Conservation (phyloP, 1,140 invertebrate species). For the Hyposmocoma kahamanoa region DNA sequence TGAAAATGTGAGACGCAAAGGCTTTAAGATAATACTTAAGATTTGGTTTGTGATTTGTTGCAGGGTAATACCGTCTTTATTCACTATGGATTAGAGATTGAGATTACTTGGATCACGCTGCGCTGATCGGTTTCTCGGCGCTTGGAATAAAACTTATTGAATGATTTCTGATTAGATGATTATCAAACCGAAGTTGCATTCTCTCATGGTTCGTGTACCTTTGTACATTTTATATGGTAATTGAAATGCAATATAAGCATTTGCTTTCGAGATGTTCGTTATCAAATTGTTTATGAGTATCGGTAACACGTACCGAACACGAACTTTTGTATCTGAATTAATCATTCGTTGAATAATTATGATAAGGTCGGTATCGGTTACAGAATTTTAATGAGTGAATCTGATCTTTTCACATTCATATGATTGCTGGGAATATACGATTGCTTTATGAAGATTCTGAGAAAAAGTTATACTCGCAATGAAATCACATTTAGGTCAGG, state of each 20-base stretch:
- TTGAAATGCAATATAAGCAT: conserved; percentile 66
- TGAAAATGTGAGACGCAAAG: conserved; percentile 33
- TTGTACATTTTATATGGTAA: conserved; percentile 67
- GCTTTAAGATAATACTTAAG: conserved; percentile 47
- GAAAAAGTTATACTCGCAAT: conserved; percentile 10
- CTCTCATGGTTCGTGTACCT: conserved; percentile 39
- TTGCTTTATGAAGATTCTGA: no score
- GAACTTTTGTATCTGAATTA: conserved; percentile 22
- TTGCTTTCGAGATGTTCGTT: conserved; percentile 51
- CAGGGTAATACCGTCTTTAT: conserved; percentile 32
- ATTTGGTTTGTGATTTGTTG: conserved; percentile 26
- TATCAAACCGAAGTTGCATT: conserved; percentile 45
- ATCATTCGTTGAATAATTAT: conserved; percentile 45
- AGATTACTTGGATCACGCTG: conserved; percentile 13
- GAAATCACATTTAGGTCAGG: neutral
- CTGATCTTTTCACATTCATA: no score
- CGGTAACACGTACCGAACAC: conserved; percentile 28
- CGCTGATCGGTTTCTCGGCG: conserved; percentile 22
- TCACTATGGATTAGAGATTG: conserved; percentile 17
- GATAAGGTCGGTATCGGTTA: conserved; percentile 49
- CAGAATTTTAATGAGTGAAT: conserved; percentile 50
- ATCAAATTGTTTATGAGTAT: conserved; percentile 48
- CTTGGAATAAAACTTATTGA: conserved; percentile 63
- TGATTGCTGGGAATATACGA: no score
- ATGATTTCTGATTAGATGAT: conserved; percentile 67